phyloP scores from a whole-genome alignment of 2,888 invertebrate species.

The Drosophila incognita region DNA sequence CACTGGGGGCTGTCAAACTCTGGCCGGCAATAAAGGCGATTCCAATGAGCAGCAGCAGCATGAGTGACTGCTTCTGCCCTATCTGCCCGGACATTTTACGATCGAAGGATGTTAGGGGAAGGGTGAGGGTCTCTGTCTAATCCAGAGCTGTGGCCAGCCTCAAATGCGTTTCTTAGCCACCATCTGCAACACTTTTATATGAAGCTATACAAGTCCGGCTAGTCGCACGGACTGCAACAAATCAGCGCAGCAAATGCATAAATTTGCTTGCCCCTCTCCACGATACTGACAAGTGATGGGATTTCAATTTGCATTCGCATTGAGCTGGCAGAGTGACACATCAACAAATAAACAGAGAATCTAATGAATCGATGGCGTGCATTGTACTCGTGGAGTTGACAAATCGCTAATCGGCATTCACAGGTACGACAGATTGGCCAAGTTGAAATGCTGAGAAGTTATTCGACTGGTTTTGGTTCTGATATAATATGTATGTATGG shows the following conservation, averaged over 20 bases:
- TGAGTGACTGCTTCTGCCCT: constrained; percentile 2
- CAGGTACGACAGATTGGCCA: constrained; percentile 8
- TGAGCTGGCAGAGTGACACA: constrained; percentile 24
- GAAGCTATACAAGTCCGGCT: not conserved
- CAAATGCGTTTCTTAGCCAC: constrained; percentile 31
- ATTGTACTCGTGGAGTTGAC: not conserved
- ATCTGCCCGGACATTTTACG: constrained; percentile 31
- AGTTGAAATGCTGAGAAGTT: constrained; percentile 26
- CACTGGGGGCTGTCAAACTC: constrained; percentile 29
- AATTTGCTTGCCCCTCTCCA: constrained; percentile 36
- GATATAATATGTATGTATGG: not conserved
- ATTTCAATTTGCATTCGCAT: constrained; percentile 42
- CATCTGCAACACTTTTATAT: constrained; percentile 53
- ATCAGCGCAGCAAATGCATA: constrained; percentile 59
- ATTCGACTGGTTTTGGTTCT: constrained; percentile 32
- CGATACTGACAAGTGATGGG: constrained; percentile 29
- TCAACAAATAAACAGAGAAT: not conserved
- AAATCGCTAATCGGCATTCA: constrained; percentile 2
- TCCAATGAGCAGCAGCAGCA: constrained; percentile 39
- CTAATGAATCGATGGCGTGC: constrained; percentile 32
- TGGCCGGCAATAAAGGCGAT: constrained; percentile 30
- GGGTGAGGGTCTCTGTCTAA: constrained; percentile 13
- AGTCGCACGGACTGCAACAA: constrained; percentile 50
- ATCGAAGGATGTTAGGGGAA: not conserved
- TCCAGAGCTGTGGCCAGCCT: constrained; percentile 28